Evolutionary conservation across 2,113 vertebrate species (phyloP).

Genomic region (Apistogramma diplotaenia): DNA sequence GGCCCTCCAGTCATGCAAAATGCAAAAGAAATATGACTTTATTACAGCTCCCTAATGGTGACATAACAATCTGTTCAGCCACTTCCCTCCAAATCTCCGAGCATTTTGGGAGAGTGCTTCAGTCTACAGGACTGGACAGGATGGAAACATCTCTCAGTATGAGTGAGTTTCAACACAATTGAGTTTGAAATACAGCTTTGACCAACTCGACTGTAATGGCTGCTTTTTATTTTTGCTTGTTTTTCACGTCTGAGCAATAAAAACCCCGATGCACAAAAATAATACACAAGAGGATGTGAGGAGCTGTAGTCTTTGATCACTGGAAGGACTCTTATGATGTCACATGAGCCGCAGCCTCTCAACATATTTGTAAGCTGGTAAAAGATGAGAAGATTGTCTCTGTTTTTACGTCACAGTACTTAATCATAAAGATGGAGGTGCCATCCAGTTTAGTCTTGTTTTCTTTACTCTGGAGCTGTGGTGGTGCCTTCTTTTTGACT

Average conservation of each 20-base stretch:
- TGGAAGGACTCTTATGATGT: not conserved
- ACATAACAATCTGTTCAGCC: constrained; percentile 82
- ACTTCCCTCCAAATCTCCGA: constrained; percentile 63
- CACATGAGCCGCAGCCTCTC: not conserved
- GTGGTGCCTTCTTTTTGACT: not conserved
- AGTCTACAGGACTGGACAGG: constrained; percentile 5
- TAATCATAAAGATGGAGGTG: not conserved
- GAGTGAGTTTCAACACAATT: constrained; percentile 36
- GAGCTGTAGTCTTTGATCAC: not conserved
- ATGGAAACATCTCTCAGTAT: not conserved
- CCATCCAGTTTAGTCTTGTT: not conserved
- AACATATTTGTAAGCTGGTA: not conserved
- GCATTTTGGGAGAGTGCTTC: constrained; percentile 46
- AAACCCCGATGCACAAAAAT: not conserved
- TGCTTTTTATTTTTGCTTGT: not conserved
- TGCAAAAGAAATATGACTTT: constrained; percentile 86
- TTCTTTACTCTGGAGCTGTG: not conserved
- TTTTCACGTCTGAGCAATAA: not conserved
- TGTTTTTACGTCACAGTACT: not conserved
- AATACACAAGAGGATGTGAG: not conserved
- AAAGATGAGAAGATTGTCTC: not conserved
- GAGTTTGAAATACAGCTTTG: constrained; percentile 24
- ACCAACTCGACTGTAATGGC: not conserved
- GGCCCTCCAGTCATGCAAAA: constrained; percentile 89
- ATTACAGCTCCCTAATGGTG: constrained; percentile 77